Conservation (phyloP, 2,113 vertebrate genomes). For the Carassius auratus region DNA sequence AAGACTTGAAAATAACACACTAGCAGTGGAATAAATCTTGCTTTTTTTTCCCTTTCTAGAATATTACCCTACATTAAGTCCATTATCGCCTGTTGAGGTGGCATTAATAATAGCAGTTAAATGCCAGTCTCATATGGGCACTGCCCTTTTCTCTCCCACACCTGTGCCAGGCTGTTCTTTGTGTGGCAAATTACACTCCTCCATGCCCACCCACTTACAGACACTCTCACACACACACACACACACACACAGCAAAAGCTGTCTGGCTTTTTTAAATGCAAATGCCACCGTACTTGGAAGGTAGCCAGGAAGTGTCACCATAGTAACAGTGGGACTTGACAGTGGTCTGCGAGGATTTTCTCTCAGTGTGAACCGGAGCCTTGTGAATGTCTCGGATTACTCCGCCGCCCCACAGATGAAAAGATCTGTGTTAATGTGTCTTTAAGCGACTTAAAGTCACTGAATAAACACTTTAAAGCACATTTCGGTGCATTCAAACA, state of each 20-base stretch:
- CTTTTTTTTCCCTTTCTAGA: conserved; percentile 12
- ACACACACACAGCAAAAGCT: conserved; percentile 37
- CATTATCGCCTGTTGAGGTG: conserved; percentile 35
- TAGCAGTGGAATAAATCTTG: neutral
- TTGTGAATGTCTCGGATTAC: conserved; percentile 55
- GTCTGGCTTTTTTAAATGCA: conserved; percentile 63
- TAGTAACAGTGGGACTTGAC: conserved; percentile 60
- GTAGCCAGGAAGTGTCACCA: conserved; percentile 61
- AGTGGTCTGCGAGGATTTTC: conserved; percentile 50
- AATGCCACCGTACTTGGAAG: conserved; percentile 59
- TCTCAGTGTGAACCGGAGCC: conserved; percentile 47
- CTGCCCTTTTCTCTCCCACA: conserved; percentile 48
- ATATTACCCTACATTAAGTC: conserved; percentile 8
- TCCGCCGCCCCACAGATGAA: conserved; percentile 45
- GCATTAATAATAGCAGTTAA: conserved; percentile 16
- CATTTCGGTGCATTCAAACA: neutral
- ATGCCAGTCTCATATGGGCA: conserved; percentile 35
- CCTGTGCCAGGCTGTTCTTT: conserved; percentile 50
- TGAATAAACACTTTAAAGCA: conserved; percentile 16
- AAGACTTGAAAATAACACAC: neutral
- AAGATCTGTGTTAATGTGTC: conserved; percentile 45
- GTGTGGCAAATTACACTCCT: conserved; percentile 57
- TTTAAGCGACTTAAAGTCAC: conserved; percentile 28
- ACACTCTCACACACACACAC: conserved; percentile 38
- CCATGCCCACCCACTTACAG: conserved; percentile 46